Evolutionary conservation across 2,888 invertebrate species (phyloP), one percentile per base, ranked within the genome.

Genomic region (Glyphotaelius pellucidus): DNA sequence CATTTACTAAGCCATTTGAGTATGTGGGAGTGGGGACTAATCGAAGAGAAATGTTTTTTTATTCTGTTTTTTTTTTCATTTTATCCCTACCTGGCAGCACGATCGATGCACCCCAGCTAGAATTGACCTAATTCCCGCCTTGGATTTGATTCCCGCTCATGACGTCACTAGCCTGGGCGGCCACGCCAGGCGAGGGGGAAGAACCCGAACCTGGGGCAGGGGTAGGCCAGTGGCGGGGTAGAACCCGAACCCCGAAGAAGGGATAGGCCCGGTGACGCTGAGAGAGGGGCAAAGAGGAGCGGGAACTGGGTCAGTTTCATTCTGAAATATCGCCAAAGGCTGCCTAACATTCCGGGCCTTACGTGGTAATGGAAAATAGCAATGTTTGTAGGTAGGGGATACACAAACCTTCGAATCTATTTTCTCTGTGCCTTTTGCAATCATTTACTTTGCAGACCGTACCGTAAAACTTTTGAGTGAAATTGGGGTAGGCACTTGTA

Each of bases 151-250:
- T 83, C 47, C 91, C 89, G 80, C 30, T 38, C 80, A 85, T 93
- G 93, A 95, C 95, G 95, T 95, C 95, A 95, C 95, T 94, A 93
- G 93, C 93, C 93, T 90, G 92, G 92, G 90, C 87, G 90, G 52
- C 83, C 47, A 31, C 87, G 92, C 52, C 15, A 52, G 80, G 92
- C 79, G 80, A 30, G n/a, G 91, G n/a, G 67, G 67, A 9, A 25
- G 67, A n/a, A 67, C 25, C 67, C 67, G 67, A 67, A 14, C 84
- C 81, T 67, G 91, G 86, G 90, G 89, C 35, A 38, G 83, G 83
- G 25, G 19, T 67, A 25, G 67, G 19, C 67, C 7, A 7, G 7
- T 19, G 67, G 25, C 19, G 90, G 67, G 67, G 42, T 11, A 14
- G 42, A 42, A 42, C 42, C 42, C 14, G 47, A 30, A 19, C 81